A percentile compares a stretch with the other conserved stretches of the same genome.
Evolutionary conservation across 2,888 invertebrate species (phyloP).

Genomic region (Neria commutata): DNA sequence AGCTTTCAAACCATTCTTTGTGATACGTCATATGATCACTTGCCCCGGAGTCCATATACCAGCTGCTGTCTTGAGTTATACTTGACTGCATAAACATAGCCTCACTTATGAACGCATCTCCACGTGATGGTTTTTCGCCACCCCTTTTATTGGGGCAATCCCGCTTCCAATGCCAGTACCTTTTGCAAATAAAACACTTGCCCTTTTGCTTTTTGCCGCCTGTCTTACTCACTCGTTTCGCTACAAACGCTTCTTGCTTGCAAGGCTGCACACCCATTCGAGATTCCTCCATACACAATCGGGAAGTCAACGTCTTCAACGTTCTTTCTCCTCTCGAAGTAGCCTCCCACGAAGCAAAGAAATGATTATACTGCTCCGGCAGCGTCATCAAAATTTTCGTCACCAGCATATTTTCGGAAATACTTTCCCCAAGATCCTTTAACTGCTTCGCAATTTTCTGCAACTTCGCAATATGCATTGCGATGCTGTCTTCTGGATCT

Average conservation of each 20-base stretch:
- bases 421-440: constrained; percentile 29
- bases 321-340: constrained; percentile 34
- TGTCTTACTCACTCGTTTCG: constrained; percentile 1
- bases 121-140: not conserved
- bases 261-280: constrained; percentile 20
- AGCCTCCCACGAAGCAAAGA: constrained; percentile 35
- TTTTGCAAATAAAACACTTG: constrained; percentile 8
- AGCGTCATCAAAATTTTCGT: constrained; percentile 40
- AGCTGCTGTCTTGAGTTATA: not conserved
- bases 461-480: constrained; percentile 31
- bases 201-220: not conserved
- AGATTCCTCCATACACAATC: constrained; percentile 36
- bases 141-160: constrained; percentile 1
- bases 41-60: constrained; percentile 20
- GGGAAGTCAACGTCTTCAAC: constrained; percentile 33
- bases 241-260: constrained; percentile 8
- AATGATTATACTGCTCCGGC: constrained; percentile 37
- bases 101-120: constrained; percentile 17
- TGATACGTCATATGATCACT: constrained; percentile 16
- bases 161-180: constrained; percentile 3
- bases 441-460: constrained; percentile 28
- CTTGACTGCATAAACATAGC: constrained; percentile 7
- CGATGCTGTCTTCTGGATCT: constrained; percentile 27
- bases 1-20: constrained; percentile 17
- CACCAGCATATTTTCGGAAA: constrained; percentile 32